Conservation (phyloP, 2,113 vertebrate genomes). For the Gadus chalcogrammus region DNA sequence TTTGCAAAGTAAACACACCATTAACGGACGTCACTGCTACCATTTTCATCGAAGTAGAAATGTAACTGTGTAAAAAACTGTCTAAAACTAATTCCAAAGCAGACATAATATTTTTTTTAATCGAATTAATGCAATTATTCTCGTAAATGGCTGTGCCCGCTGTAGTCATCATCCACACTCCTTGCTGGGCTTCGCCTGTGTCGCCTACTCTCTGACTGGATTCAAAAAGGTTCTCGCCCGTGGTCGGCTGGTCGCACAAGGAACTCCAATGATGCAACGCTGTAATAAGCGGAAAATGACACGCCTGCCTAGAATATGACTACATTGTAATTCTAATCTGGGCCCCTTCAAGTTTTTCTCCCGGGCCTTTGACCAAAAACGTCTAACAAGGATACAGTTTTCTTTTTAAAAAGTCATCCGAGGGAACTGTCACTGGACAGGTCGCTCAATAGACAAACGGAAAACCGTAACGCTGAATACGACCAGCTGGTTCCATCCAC, state of each 20-base stretch:
- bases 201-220: neutral
- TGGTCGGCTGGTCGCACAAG: neutral
- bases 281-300: constrained; percentile 11
- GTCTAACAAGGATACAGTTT: no score
- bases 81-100: no score
- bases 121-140: no score
- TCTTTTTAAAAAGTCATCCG: neutral
- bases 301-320: neutral
- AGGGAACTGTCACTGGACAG: neutral
- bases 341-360: neutral
- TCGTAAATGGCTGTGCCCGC: no score
- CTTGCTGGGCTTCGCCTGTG: no score
- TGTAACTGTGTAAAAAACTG: no score
- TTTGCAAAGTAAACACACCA: no score
- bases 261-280: neutral
- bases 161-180: no score
- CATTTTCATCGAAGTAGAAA: no score
- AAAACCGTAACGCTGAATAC: no score
- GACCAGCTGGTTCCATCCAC: neutral
- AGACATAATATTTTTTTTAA: no score
- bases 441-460: neutral
- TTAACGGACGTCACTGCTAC: no score
- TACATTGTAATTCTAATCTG: constrained; percentile 13
- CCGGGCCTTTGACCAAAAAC: neutral
- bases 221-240: neutral